Percentiles rank a stretch among this genome's conserved stretches.
Conservation (phyloP, 2,888 invertebrate genomes). For the Vesta saturnalis region DNA sequence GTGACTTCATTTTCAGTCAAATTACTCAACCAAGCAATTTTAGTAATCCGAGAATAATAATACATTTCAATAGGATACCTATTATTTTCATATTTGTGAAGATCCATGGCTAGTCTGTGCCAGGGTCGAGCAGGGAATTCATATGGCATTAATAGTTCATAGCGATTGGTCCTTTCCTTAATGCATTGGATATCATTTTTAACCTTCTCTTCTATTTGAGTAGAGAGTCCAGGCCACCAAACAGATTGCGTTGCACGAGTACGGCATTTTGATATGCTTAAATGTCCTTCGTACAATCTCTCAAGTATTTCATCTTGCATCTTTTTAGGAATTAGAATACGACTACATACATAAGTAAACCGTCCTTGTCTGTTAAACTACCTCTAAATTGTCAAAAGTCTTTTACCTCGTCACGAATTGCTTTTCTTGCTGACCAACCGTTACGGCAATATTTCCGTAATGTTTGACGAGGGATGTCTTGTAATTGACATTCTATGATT, state of each 20-base stretch:
- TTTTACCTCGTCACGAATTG: too few relatives aligned
- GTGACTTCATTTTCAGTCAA: too few relatives aligned
- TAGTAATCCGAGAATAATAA: conserved; percentile 29
- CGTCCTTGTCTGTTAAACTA: too few relatives aligned
- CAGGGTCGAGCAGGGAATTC: conserved; percentile 37
- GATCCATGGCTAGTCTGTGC: conserved; percentile 40
- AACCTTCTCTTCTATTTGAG: conserved; percentile 40
- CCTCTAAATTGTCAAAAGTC: too few relatives aligned
- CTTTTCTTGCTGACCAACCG: too few relatives aligned
- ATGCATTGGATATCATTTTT: conserved; percentile 38
- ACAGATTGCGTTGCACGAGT: conserved; percentile 34
- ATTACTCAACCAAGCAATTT: too few relatives aligned
- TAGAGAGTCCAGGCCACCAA: conserved; percentile 40
- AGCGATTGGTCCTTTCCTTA: conserved; percentile 29
- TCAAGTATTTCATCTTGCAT: conserved; percentile 13
- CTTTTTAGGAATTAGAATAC: neutral
- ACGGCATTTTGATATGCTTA: conserved; percentile 38
- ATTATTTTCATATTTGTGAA: conserved; percentile 19
- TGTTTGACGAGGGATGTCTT: too few relatives aligned
- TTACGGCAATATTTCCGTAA: too few relatives aligned
- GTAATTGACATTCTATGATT: too few relatives aligned
- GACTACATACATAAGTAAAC: too few relatives aligned
- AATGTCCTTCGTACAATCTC: conserved; percentile 31
- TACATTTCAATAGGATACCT: conserved; percentile 23
- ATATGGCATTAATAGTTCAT: conserved; percentile 35